Base-by-base conservation (phyloP, 2,113 vertebrate species). In the Urocolius indicus region DNA sequence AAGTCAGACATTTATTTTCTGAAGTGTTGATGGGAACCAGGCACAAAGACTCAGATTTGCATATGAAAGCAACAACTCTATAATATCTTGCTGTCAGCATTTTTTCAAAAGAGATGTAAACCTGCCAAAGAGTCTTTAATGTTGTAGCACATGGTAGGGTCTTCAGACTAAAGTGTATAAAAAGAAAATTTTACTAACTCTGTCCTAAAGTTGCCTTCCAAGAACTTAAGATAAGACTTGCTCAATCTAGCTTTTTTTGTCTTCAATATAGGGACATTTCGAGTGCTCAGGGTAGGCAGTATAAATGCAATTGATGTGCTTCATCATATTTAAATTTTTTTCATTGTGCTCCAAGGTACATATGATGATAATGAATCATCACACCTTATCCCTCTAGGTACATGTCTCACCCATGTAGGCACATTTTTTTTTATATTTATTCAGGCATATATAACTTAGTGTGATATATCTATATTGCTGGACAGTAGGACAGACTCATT, bases 31-130 rank as follows among this genome's bases (percentile, higher is more conserved):
- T 96, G 57, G 82, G 78, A 97, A 90, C 30, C 4, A 16, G 66
- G 83, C 3, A 1, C 52, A 94, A 80, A 89, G 92, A 29, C 61
- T 94, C 34, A 72, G 24, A 97, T 98, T 97, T 98, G 62, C 95
- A 97, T 96, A 97, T 97, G 93, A 98, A 98, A 98, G 96, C 24
- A 91, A 96, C 41, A 93, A 34, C 41, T 75, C 67, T 92, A 66
- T 95, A 75, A 95, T 94, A 97, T 43, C 32, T 88, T 90, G 20
- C 63, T 97, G 94, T 97, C 96, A 97, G 88, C 63, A 94, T 74
- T 89, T 76, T 58, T 74, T 81, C 54, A 93, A 72, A 95, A 96
- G 45, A 34, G 14, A 72, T 95, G 24, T 83, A 92, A 93, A 93
- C 29, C n/a, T 97, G 79, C 34, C 84, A 94, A 89, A 92, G 80